These are phyloP conservation scores for Nipponacmea schrenckii DNA, from an alignment of 2,888 invertebrate species.

Conservation along the genomic window DNA sequence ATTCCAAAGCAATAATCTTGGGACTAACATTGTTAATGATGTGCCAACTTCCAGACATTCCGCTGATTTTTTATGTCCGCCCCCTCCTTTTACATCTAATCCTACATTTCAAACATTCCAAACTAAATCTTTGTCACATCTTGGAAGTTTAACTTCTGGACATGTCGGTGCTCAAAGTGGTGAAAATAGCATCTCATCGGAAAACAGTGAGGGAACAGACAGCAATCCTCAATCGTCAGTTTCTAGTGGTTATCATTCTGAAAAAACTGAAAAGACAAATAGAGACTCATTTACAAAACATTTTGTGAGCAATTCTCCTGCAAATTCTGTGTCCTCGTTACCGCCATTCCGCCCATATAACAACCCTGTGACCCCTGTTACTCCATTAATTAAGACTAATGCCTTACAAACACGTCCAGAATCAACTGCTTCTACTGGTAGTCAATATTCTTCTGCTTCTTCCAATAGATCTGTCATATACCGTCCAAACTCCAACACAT, in stretches of 20 bases:
- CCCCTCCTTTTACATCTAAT: conserved; percentile 1
- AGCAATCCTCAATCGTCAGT: conserved; percentile 37
- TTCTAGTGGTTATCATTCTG: conserved; percentile 39
- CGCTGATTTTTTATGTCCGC: conserved; percentile 1
- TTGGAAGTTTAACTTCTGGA: neutral
- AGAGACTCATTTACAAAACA: conserved; percentile 28
- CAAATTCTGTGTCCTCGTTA: conserved; percentile 34
- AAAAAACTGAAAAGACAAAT: conserved; percentile 27
- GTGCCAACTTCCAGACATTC: neutral
- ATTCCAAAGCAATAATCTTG: neutral
- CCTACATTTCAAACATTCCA: neutral
- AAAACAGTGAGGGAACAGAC: conserved; percentile 39
- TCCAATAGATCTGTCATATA: conserved; percentile 54
- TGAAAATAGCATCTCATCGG: conserved; percentile 46
- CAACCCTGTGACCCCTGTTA: conserved; percentile 22
- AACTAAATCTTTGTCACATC: neutral
- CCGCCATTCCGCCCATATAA: conserved; percentile 37
- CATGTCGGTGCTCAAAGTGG: conserved; percentile 26
- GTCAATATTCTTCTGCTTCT: conserved; percentile 54
- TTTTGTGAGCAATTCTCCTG: conserved; percentile 33
- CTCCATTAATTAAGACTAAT: conserved; percentile 31
- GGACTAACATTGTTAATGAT: neutral
- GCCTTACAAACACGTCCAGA: conserved; percentile 48
- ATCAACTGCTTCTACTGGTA: conserved; percentile 54
- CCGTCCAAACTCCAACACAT: conserved; percentile 29